A percentile compares a stretch with the other conserved stretches of the same genome.
Evolutionary conservation across 92 coral and sea anemone genomes (phyloP).

Genomic region (Bergia sp.): DNA sequence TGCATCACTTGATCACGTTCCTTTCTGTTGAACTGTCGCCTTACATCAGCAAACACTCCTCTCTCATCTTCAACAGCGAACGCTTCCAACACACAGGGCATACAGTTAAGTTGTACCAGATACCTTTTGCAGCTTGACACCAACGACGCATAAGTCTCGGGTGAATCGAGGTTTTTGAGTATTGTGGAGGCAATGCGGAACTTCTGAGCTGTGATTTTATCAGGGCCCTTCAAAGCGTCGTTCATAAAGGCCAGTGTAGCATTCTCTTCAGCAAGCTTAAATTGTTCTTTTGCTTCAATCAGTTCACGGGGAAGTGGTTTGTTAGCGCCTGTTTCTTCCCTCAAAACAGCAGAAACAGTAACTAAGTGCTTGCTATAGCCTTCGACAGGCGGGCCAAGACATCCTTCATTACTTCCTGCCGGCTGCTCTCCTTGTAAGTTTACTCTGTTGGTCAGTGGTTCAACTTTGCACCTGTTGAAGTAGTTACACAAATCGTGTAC

Average conservation of each 20-base stretch:
- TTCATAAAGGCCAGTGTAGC: slow-evolving; percentile 44
- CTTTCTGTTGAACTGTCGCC: neutral
- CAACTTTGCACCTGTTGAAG: too few species aligned
- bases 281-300: slow-evolving; percentile 24
- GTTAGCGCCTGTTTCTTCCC: too few species aligned
- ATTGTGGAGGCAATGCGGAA: slow-evolving; percentile 41
- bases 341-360: too few species aligned
- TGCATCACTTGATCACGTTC: slow-evolving; percentile 12
- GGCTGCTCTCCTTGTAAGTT: too few species aligned
- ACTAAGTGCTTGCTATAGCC: too few species aligned
- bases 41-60: neutral
- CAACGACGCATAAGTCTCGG: neutral
- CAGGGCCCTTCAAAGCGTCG: slow-evolving; percentile 30
- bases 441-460: too few species aligned
- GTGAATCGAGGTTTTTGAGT: slow-evolving; percentile 4
- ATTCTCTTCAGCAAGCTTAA: slow-evolving; percentile 24
- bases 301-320: neutral
- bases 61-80: neutral
- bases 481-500: too few species aligned
- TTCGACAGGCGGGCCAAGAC: too few species aligned
- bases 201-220: slow-evolving; percentile 41
- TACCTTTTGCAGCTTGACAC: slow-evolving; percentile 36
- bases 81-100: slow-evolving; percentile 29
- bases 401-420: too few species aligned
- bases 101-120: slow-evolving; percentile 6